These are phyloP conservation scores for Apocheima hispidaria DNA, from an alignment of 2,888 invertebrate species.

Conservation along the genomic window DNA sequence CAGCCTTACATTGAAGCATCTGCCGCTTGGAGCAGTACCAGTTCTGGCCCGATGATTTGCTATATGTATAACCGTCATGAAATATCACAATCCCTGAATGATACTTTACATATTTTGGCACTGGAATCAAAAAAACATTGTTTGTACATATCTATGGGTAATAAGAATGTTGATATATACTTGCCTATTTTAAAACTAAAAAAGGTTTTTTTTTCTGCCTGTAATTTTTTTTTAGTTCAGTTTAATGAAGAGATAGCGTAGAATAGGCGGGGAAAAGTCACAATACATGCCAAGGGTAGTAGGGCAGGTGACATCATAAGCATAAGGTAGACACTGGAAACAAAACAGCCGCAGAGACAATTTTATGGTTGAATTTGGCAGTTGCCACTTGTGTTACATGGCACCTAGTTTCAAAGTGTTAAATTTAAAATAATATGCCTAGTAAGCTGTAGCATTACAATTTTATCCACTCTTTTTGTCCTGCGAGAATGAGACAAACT, in stretches of 20 bases:
- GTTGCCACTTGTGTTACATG: not conserved
- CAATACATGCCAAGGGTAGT: not conserved
- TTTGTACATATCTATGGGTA: not conserved
- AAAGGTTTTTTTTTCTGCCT: too few relatives aligned
- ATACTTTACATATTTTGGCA: not conserved
- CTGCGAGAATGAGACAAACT: too few relatives aligned
- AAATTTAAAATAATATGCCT: too few relatives aligned
- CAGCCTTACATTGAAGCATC: not conserved
- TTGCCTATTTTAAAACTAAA: not conserved
- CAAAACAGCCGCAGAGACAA: not conserved
- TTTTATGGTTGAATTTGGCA: not conserved
- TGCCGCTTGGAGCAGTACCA: slow-evolving; percentile 17
- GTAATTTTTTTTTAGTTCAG: too few relatives aligned
- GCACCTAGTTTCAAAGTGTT: too few relatives aligned
- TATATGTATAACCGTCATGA: slow-evolving; percentile 10
- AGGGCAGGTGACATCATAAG: not conserved
- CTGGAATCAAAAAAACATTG: not conserved
- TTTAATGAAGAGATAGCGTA: not conserved
- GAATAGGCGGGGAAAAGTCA: too few relatives aligned
- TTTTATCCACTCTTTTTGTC: too few relatives aligned
- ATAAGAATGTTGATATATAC: too few relatives aligned
- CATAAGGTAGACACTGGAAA: too few relatives aligned
- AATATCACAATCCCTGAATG: not conserved
- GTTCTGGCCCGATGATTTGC: not conserved
- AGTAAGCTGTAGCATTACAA: too few relatives aligned